Evolutionary conservation across 2,113 vertebrate species (phyloP), one percentile per base, ranked within the genome.

Genomic region (Dromiciops gliroides): DNA sequence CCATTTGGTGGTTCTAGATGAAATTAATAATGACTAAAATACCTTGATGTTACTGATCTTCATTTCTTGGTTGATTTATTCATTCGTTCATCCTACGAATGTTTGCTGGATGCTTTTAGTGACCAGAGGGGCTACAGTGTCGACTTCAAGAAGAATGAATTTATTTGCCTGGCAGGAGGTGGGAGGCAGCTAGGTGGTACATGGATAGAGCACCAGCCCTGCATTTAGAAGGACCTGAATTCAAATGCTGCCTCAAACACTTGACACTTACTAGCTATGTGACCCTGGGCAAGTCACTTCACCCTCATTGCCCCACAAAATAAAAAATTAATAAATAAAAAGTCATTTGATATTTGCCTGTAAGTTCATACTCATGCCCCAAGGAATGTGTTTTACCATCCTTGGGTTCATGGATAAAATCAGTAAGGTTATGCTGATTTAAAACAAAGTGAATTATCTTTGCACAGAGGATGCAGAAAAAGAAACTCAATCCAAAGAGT

Each of bases 31-130:
- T 89, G 93, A 51, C 93, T 94, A 95, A 96, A 94, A 96, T 95
- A 96, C 96, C 93, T 94, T 94, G 93, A 94, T 50, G 47, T 88
- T 95, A 90, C 51, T 53, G 94, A 93, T 95, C 91, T 97, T 94
- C 94, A 95, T 50, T 95, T 75, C 14, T 75, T 75, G 37, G 8
- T n/a, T 75, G 60, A 19, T n/a, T 19, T 31, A 31, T n/a, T 75
- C 60, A 75, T 19, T 75, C 31, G 5, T n/a, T 75, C 67, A 83
- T 83, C 44, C n/a, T 23, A 44, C 67, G 44, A 44, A 44, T 44
- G 8, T 23, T 44, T 83, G 67, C 67, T 23, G n/a, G n/a, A 44
- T 83, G 67, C 16, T 2, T 22, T 83, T 6, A 44, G 6, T 83
- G n/a, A 10, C 26, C n/a, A 44, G 23, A 8, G 3, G 16, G n/a